Base-by-base conservation (phyloP, 2,797 vertebrate species). In the Sciurus vulgaris region DNA sequence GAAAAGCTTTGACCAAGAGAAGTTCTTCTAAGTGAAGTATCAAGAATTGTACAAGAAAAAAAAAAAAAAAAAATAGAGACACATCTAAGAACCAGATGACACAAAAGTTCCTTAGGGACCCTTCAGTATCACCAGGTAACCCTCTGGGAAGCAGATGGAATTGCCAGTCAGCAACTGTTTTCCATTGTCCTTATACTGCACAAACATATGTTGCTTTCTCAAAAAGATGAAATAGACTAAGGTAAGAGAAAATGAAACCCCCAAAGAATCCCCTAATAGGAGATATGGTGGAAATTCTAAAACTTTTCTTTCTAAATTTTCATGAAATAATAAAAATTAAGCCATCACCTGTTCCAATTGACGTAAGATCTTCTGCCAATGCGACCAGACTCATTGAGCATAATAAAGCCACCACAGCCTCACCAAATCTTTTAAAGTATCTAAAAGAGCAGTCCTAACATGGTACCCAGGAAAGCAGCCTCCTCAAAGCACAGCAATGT, bases 321-420 rank as follows among this genome's bases (percentile, higher is more conserved):
- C 72, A 69, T 56, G n/a, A 92, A 15, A 67, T 72, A 79, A 78
- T 67, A 86, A 86, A 86, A 93, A 91, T 73, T 89, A 82, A 70
- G 11, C 4, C 22, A 1, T 44, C 15, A 61, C 13, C 38, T 49
- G 30, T 28, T 89, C 72, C 51, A 89, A 63, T 3, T 82, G 54
- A 85, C 20, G 33, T 74, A 96, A 69, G 26, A 84, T 51, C 5
- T 86, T 22, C 24, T 15, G 11, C 67, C 35, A 73, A 61, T 49
- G 30, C 88, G 94, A 70, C 51, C 10, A 54, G 61, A 82, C 12
- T 91, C 61, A 30, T 1, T 72, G 44, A 72, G 1, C 2, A 30
- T 67, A 26, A 26, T 13, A 26, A 33, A 69, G 15, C 56, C 24
- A 59, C 18, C 67, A 70, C 0, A 41, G 35, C 3, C 11, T 51